A percentile compares a stretch with the other conserved stretches of the same genome.
Evolutionary conservation across 2,888 invertebrate species (phyloP).

Genomic region (Catocala sponsa): DNA sequence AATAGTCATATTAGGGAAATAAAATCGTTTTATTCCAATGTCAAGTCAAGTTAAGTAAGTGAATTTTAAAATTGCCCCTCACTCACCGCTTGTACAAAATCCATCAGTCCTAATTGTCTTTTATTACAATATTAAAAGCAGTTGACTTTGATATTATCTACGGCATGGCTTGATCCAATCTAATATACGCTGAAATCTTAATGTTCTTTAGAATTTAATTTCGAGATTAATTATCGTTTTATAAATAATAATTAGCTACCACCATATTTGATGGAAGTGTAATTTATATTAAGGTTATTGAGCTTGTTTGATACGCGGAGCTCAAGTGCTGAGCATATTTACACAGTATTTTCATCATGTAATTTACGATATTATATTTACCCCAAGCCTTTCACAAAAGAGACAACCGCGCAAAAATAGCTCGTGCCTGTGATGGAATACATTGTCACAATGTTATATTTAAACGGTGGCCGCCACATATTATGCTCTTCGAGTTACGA

Average conservation of each 20-base stretch:
- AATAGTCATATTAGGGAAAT: background rate
- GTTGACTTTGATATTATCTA: constrained; percentile 18
- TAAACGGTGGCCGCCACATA: too few species aligned
- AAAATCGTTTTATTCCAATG: background rate
- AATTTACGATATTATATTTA: constrained; percentile 28
- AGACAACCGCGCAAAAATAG: too few species aligned
- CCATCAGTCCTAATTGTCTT: constrained; percentile 16
- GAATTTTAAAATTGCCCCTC: background rate
- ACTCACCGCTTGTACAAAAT: background rate
- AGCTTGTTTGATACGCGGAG: constrained; percentile 52
- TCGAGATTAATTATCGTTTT: constrained; percentile 64
- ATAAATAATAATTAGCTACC: constrained; percentile 60
- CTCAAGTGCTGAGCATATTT: constrained; percentile 66
- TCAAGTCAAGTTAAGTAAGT: background rate
- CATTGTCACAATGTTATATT: too few species aligned
- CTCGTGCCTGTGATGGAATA: too few species aligned
- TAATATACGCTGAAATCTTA: constrained; percentile 37
- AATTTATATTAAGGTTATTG: constrained; percentile 69
- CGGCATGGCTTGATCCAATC: constrained; percentile 29
- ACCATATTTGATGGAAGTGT: constrained; percentile 62
- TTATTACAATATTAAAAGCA: constrained; percentile 14
- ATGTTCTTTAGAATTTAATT: constrained; percentile 47
- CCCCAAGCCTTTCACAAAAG: background rate
- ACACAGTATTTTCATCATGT: constrained; percentile 50
- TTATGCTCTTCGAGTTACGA: too few species aligned